Percentiles rank a stretch among this genome's conserved stretches.
Conservation (phyloP, 2,113 vertebrate species). For the Danionella cerebrum region DNA sequence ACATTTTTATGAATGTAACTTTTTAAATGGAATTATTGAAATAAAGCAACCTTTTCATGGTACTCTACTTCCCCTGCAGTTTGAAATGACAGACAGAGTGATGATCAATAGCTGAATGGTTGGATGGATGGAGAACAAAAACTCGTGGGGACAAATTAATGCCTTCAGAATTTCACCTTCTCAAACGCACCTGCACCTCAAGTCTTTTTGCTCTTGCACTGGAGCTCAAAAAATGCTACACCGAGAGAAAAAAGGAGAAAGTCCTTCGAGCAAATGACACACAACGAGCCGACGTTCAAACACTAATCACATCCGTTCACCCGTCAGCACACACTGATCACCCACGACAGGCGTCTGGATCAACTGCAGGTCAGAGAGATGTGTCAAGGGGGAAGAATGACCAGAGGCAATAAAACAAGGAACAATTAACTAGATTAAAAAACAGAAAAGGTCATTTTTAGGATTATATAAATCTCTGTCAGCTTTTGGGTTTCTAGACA, state of each 20-base stretch:
- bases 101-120: too few relatives aligned
- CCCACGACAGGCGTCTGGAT: background rate
- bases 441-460: background rate
- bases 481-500: too few relatives aligned
- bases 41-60: too few relatives aligned
- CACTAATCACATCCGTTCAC: slow-evolving; percentile 3
- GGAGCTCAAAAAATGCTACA: slow-evolving; percentile 34
- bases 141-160: background rate
- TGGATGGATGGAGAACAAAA: too few relatives aligned
- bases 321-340: background rate
- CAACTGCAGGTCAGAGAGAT: background rate
- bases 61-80: too few relatives aligned
- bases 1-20: too few relatives aligned
- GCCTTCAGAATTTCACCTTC: slow-evolving; percentile 7
- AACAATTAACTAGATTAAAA: background rate
- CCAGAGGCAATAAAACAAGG: background rate
- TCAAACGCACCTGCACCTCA: slow-evolving; percentile 32
- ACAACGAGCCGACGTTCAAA: slow-evolving; percentile 1
- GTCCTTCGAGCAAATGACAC: slow-evolving; percentile 3
- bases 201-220: slow-evolving; percentile 22
- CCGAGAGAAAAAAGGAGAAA: slow-evolving; percentile 4
- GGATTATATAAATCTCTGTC: too few relatives aligned
- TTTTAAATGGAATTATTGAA: too few relatives aligned
- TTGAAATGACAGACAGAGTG: too few relatives aligned
- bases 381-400: background rate